Conservation (phyloP, 2,797 vertebrate species). For the Rousettus madagascariensis region DNA sequence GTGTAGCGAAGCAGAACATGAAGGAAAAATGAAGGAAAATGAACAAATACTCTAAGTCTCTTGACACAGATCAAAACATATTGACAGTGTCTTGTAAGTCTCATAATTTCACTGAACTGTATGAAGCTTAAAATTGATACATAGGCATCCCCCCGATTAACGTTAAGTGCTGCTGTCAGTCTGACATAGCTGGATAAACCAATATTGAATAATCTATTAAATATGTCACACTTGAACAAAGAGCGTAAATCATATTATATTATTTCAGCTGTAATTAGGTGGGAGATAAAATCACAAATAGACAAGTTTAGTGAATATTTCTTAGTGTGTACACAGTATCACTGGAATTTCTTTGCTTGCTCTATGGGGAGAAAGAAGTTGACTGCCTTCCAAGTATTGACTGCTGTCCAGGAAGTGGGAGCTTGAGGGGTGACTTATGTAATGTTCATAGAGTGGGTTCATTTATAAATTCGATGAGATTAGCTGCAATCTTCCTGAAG, state of each 20-base stretch:
- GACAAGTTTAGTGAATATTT: slow-evolving; percentile 57
- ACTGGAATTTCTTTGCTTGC: not conserved
- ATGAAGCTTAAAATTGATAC: slow-evolving; percentile 77
- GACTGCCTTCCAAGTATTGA: slow-evolving; percentile 60
- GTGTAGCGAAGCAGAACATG: slow-evolving; percentile 48
- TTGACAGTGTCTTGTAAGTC: slow-evolving; percentile 79
- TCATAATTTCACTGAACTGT: slow-evolving; percentile 81
- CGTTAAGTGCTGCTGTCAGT: slow-evolving; percentile 84
- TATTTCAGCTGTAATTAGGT: slow-evolving; percentile 84
- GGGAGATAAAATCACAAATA: slow-evolving; percentile 80
- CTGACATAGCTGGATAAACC: slow-evolving; percentile 83
- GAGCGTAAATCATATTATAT: slow-evolving; percentile 80
- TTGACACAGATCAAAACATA: slow-evolving; percentile 86
- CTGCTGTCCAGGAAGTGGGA: slow-evolving; percentile 52
- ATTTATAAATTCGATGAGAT: slow-evolving; percentile 59
- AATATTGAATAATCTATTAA: slow-evolving; percentile 86
- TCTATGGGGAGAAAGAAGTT: slow-evolving; percentile 10
- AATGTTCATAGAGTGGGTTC: slow-evolving; percentile 43
- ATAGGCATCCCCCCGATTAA: slow-evolving; percentile 82
- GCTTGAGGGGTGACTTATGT: slow-evolving; percentile 64
- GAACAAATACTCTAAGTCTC: slow-evolving; percentile 77
- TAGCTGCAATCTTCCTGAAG: slow-evolving; percentile 69
- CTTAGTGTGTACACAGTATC: not conserved
- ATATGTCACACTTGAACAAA: slow-evolving; percentile 80
- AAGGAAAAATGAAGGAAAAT: slow-evolving; percentile 82